phyloP scores from a whole-genome alignment of 2,797 vertebrate genomes.

The Ispidina picta region DNA sequence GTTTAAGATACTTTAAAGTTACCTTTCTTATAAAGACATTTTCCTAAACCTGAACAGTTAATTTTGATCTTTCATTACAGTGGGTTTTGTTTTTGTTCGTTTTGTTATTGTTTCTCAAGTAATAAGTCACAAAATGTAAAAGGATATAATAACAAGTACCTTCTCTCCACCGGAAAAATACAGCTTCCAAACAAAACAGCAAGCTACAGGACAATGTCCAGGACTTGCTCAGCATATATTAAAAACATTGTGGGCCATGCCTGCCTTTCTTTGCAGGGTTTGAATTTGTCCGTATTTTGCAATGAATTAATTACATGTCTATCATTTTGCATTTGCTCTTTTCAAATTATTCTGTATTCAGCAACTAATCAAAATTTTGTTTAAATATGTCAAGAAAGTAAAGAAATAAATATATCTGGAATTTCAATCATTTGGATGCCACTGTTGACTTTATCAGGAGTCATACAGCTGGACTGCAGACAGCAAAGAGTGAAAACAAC shows the following conservation, averaged over 20 bases:
- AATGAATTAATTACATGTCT: background rate
- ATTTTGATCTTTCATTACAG: background rate
- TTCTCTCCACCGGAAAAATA: background rate
- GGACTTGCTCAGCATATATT: background rate
- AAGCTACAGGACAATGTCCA: background rate
- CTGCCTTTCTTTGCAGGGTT: background rate
- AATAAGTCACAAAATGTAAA: background rate
- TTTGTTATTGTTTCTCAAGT: background rate
- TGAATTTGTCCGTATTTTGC: background rate
- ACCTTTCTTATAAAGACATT: background rate
- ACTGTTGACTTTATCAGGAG: background rate
- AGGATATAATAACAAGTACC: background rate
- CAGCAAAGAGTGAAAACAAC: constrained; percentile 46
- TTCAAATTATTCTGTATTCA: background rate
- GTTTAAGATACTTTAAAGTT: background rate
- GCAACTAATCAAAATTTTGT: background rate
- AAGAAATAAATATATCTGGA: background rate
- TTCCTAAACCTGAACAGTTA: background rate
- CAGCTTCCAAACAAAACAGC: background rate
- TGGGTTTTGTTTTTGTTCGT: background rate
- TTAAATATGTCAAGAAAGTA: background rate
- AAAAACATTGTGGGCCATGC: background rate
- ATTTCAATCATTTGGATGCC: background rate
- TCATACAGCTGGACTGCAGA: background rate
- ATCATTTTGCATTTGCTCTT: background rate